phyloP scores from a whole-genome alignment of 2,888 invertebrate genomes.

The Neoascia interrupta region DNA sequence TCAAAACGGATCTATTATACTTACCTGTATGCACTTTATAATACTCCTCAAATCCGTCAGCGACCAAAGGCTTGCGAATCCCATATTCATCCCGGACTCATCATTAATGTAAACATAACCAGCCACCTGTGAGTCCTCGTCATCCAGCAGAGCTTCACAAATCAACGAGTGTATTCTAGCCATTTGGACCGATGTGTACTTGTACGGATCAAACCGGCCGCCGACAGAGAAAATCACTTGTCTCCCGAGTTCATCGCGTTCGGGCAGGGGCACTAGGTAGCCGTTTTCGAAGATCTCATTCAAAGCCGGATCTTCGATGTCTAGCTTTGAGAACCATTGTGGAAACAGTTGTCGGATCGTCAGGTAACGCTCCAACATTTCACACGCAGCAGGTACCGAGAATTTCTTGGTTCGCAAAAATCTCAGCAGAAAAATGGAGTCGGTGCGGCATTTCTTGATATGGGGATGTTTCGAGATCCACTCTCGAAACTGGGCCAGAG shows the following conservation, averaged over 20 bases:
- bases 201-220: constrained; percentile 88
- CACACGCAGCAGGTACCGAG: constrained; percentile 90
- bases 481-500: constrained; percentile 88
- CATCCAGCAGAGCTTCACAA: constrained; percentile 91
- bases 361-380: constrained; percentile 92
- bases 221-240: constrained; percentile 90
- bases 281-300: constrained; percentile 90
- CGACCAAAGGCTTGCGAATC: constrained; percentile 90
- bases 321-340: constrained; percentile 91
- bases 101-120: constrained; percentile 93
- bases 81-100: constrained; percentile 90
- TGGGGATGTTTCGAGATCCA: constrained; percentile 91
- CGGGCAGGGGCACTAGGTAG: constrained; percentile 86
- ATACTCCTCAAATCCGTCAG: constrained; percentile 88
- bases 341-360: constrained; percentile 91
- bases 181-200: constrained; percentile 90
- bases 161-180: constrained; percentile 91
- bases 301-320: constrained; percentile 88
- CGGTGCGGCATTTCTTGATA: constrained; percentile 91
- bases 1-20: constrained; percentile 4
- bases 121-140: constrained; percentile 89
- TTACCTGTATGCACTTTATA: constrained; percentile 88
- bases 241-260: constrained; percentile 88
- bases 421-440: constrained; percentile 89
- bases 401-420: constrained; percentile 94